Conservation (phyloP, 2,113 vertebrate genomes). For the Vidua macroura region DNA sequence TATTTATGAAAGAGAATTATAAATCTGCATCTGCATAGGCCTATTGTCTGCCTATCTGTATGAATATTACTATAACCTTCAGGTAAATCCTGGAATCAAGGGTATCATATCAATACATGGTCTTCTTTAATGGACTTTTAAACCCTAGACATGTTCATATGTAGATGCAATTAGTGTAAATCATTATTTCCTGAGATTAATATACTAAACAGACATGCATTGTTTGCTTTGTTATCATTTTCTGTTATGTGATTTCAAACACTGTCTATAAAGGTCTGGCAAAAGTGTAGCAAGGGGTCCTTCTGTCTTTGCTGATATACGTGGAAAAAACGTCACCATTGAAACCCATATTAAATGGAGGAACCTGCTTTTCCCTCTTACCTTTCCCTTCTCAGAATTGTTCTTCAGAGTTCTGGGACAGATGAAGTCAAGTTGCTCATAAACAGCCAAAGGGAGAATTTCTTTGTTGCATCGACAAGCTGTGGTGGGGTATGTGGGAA, state of each 20-base stretch:
- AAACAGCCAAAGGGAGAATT: neutral
- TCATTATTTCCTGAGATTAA: neutral
- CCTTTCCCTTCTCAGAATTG: neutral
- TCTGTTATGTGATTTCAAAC: neutral
- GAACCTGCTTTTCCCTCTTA: neutral
- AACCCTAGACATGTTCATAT: neutral
- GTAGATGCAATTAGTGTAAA: neutral
- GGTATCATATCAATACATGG: fast-evolving
- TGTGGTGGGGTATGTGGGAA: neutral
- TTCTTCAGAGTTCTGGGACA: neutral
- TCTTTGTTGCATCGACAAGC: neutral
- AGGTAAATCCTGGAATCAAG: neutral
- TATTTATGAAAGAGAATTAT: neutral
- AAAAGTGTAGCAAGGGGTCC: neutral
- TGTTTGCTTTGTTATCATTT: neutral
- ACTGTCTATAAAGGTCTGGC: neutral
- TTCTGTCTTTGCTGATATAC: neutral
- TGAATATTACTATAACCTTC: neutral
- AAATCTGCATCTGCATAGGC: neutral
- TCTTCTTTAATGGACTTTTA: neutral
- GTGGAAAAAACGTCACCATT: neutral
- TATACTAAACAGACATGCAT: neutral
- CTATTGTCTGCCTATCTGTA: neutral
- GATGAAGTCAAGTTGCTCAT: neutral
- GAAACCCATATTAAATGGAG: neutral